phyloP scores from a whole-genome alignment of 2,797 vertebrate genomes.

The Botia kubotai region DNA sequence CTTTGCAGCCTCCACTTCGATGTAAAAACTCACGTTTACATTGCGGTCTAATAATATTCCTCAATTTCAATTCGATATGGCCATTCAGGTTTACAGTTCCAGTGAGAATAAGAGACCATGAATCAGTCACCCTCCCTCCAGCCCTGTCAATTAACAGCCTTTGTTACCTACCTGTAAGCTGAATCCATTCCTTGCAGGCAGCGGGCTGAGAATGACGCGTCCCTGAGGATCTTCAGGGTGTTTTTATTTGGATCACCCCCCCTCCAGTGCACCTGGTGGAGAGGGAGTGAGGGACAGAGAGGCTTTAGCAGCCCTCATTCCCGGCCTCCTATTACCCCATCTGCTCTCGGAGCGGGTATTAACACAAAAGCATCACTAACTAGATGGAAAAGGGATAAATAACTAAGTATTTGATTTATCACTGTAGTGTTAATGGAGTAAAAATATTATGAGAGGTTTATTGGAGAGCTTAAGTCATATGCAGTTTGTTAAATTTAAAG shows the following conservation, averaged over 20 bases:
- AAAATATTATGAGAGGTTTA: constrained; percentile 21
- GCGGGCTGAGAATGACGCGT: constrained; percentile 50
- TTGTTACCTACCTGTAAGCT: constrained; percentile 56
- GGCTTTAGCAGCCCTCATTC: background rate
- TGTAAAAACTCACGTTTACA: constrained; percentile 29
- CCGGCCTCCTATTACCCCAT: constrained; percentile 27
- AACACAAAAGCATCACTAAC: constrained; percentile 10
- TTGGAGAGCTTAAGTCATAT: background rate
- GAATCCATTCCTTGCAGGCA: constrained; percentile 48
- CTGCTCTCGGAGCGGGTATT: background rate
- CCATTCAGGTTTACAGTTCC: constrained; percentile 13
- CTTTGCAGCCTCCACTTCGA: background rate
- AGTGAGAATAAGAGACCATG: constrained; percentile 14
- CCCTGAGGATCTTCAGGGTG: constrained; percentile 45
- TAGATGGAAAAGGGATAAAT: background rate
- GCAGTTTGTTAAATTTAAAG: background rate
- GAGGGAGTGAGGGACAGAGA: constrained; percentile 1
- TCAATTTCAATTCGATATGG: constrained; percentile 31
- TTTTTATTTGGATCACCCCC: constrained; percentile 7
- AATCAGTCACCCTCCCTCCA: constrained; percentile 45
- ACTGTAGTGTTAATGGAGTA: background rate
- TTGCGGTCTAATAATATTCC: constrained; percentile 23
- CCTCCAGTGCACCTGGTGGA: constrained; percentile 49
- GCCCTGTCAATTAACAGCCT: constrained; percentile 35
- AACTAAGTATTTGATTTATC: constrained; percentile 23